Base-by-base conservation (phyloP, 2,113 vertebrate species). In the Anguilla japonica region DNA sequence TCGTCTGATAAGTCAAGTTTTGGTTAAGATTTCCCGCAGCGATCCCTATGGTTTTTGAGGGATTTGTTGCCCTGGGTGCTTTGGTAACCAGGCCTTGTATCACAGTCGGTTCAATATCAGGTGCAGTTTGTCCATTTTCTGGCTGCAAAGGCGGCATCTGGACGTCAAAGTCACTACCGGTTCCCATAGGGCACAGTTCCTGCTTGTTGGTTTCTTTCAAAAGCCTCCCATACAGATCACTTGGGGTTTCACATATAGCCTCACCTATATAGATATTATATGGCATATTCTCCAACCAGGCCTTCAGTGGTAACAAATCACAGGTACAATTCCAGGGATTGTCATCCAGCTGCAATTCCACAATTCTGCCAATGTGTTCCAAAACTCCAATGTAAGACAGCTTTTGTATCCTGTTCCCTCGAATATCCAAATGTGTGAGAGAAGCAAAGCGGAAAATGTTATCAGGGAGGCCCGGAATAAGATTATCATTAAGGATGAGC, bases 251-350 rank as follows among this genome's bases (percentile, higher is more conserved):
- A 78, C 98, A 99, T 91, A 99, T 98, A 63, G 98, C 98, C 91
- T 99, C 98, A 0, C 98, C 98, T 26, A 99, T 99, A 90, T 98
- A 99, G 93, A 99, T 99, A 87, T 98, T 98, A 88, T 99, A 99
- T 89, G 98, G 98, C 98, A 99, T 99, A 89, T 99, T 99, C 94
- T 99, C 98, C 92, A 99, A 92, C 98, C 98, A 99, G 0, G 98
- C 97, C 93, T 99, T 99, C 78, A 99, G 95, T 86, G 98, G 97
- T 87, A 99, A 94, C 92, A 99, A 93, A 93, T 99, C 98, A 94
- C 98, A 99, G 67, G 98, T 99, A 91, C 98, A 99, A 93, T 99
- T 99, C 98, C 98, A 99, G 63, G 98, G 98, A 91, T 99, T 99
- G 93, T 99, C 98, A 84, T 99, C 98, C 89, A 99, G 93, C 88